phyloP scores from a whole-genome alignment of 2,888 invertebrate species.

The Molanna angustata region DNA sequence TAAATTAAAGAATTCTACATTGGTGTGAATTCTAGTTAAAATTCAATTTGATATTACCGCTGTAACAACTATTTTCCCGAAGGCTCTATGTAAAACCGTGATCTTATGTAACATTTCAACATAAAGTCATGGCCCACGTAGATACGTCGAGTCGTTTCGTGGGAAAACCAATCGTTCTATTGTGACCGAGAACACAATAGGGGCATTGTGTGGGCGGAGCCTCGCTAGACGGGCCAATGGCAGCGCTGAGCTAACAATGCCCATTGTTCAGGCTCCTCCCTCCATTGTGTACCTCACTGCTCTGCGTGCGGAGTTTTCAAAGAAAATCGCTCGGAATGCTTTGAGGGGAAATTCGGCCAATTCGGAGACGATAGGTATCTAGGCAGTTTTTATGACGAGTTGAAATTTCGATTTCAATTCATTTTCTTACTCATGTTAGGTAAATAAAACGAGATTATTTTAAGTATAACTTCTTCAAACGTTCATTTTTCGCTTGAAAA shows the following conservation, averaged over 20 bases:
- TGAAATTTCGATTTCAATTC: too few species aligned
- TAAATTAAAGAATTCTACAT: too few species aligned
- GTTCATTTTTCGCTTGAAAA: too few species aligned
- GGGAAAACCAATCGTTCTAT: slow-evolving; percentile 17
- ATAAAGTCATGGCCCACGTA: neutral
- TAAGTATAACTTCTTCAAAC: too few species aligned
- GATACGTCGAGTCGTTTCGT: neutral
- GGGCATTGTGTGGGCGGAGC: slow-evolving; percentile 26
- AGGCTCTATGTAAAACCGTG: neutral
- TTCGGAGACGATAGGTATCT: too few species aligned
- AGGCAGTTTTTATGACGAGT: too few species aligned
- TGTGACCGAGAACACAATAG: slow-evolving; percentile 22
- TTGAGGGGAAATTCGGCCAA: neutral
- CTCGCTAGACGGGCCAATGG: slow-evolving; percentile 18
- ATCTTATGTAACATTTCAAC: too few species aligned
- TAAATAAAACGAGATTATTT: too few species aligned
- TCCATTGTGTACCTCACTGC: slow-evolving; percentile 17
- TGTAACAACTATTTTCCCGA: slow-evolving; percentile 1
- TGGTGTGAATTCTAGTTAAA: too few species aligned
- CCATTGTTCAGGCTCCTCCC: slow-evolving; percentile 24
- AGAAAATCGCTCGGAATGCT: neutral
- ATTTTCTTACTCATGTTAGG: too few species aligned
- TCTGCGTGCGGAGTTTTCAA: neutral
- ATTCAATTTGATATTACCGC: too few species aligned
- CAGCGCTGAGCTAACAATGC: slow-evolving; percentile 23